Conservation (phyloP, 2,888 invertebrate species). For the Diaperis boleti region DNA sequence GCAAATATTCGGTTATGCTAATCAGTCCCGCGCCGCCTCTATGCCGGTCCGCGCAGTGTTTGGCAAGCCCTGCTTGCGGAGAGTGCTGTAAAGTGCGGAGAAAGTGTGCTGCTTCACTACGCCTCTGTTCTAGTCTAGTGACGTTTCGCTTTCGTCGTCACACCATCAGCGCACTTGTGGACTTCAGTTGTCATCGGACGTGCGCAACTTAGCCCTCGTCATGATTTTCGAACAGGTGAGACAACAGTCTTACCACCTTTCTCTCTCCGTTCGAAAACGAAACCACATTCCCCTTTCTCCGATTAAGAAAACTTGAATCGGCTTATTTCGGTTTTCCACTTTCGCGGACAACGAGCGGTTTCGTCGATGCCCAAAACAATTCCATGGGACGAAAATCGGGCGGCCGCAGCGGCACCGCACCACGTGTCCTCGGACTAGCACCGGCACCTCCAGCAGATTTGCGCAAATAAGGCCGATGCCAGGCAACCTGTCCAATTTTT, state of each 20-base stretch:
- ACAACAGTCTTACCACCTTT: constrained; percentile 37
- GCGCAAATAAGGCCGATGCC: no score
- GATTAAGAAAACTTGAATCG: constrained; percentile 50
- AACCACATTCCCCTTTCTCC: constrained; percentile 56
- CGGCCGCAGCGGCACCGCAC: no score
- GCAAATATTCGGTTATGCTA: constrained; percentile 48
- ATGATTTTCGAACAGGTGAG: constrained; percentile 46
- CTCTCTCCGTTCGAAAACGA: constrained; percentile 52
- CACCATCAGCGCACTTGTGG: constrained; percentile 31
- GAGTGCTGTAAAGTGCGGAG: constrained; percentile 49
- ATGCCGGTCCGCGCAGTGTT: constrained; percentile 50
- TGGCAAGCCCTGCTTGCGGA: constrained; percentile 54
- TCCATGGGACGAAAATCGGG: no score
- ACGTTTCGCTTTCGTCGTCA: constrained; percentile 45
- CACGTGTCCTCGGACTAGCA: no score
- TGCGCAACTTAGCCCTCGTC: constrained; percentile 35
- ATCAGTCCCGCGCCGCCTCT: constrained; percentile 43
- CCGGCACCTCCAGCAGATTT: background rate
- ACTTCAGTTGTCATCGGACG: constrained; percentile 20
- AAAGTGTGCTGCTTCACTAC: constrained; percentile 50
- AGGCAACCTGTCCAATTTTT: background rate
- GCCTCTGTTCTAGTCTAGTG: constrained; percentile 46
- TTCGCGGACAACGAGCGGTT: no score
- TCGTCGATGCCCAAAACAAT: no score
- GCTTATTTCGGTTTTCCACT: constrained; percentile 47